Conservation (phyloP, 2,888 invertebrate species). For the Sarcophaga rosellei region DNA sequence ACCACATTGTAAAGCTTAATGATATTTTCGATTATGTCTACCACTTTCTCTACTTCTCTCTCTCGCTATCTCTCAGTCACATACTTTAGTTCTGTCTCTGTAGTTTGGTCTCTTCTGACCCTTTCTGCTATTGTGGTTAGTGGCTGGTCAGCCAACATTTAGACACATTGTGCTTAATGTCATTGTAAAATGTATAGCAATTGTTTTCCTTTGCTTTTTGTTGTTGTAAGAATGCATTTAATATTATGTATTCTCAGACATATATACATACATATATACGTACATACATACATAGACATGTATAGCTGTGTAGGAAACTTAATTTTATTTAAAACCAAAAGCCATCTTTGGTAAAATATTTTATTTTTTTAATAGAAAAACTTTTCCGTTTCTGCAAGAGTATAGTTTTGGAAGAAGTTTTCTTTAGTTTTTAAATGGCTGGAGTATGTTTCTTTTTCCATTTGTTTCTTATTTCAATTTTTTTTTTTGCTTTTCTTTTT, state of each 20-base stretch:
- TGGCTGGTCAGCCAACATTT: conserved; percentile 60
- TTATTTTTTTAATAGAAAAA: conserved; percentile 53
- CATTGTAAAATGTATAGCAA: conserved; percentile 46
- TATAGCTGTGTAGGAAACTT: not conserved
- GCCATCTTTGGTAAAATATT: not conserved
- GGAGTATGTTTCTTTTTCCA: conserved; percentile 20
- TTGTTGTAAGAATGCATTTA: conserved; percentile 13
- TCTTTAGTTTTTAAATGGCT: not conserved
- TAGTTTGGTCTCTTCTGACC: not conserved
- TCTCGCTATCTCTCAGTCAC: not conserved
- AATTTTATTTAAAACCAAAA: conserved; percentile 44
- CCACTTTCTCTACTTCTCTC: not conserved
- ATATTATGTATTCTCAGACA: not conserved
- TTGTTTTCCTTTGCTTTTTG: conserved; percentile 5
- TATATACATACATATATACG: not conserved
- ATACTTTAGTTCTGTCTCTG: not conserved
- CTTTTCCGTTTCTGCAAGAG: conserved; percentile 54
- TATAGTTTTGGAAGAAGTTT: conserved; percentile 54
- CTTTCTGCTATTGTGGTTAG: not conserved
- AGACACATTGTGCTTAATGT: conserved; percentile 61
- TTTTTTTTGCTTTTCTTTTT: too few relatives aligned
- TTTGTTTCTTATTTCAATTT: conserved; percentile 5
- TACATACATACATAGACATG: not conserved
- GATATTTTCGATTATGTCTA: conserved; percentile 66
- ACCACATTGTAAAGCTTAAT: conserved; percentile 64